Evolutionary conservation across 2,888 invertebrate species (phyloP), one percentile per base, ranked within the genome.

Genomic region (Eretmocerus hayati): DNA sequence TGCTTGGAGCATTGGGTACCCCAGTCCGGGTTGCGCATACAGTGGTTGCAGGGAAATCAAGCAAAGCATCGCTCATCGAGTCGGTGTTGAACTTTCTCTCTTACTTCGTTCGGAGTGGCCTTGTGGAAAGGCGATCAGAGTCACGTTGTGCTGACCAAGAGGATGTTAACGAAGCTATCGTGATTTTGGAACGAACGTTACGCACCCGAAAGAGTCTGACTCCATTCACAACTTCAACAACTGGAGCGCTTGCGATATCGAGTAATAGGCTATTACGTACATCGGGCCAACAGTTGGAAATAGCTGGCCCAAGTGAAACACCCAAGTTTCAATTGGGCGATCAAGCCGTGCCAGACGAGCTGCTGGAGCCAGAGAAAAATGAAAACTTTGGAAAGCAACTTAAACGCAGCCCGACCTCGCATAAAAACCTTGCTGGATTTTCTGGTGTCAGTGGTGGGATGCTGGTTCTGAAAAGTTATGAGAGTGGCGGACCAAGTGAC

Each of bases 1-100:
- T 93, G 21, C 87, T 85, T 65, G 93, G 90, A n/a, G 86, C 85
- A 43, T 79, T 89, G 36, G 91, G 89, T 2, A 80, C 79, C 67
- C 90, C 90, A 0, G 77, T 84, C 0, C 82, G 84, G 66, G 75
- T 87, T 31, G 82, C 89, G 0, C 81, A 85, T 54, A 92, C 93
- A 4, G 80, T 94, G 44, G 79, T 94, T 56, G 81, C 85, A 23
- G 87, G 87, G 11, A 62, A 66, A 23, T 70, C 77, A 6, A 77
- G 78, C 43, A 81, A 85, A 64, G 74, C 77, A 3, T 78, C 80
- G 8, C 72, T 85, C 50, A 78, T 92, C 42, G 81, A 83, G 58
- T 83, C 83, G 61, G 77, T 93, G 8, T 75, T 94, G 5, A 79
- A 80, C 52, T 81, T 89, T 30, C 73, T 94, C 19, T 87, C 90